Evolutionary conservation across 1,140 invertebrate genomes (phyloP).

Genomic region (Drosophila parvula): DNA sequence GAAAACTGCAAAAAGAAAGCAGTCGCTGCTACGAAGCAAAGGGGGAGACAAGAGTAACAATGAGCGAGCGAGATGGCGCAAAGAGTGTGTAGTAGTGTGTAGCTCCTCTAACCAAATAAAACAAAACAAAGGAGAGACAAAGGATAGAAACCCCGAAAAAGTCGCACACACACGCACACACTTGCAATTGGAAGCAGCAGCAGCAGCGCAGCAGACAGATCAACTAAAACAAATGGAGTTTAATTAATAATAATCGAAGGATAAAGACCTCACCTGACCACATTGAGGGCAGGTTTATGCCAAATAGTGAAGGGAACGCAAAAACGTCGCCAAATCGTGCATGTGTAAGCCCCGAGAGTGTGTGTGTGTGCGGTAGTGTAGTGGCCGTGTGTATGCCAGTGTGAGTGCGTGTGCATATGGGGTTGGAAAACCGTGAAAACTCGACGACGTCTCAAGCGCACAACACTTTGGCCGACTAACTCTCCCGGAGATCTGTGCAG

Average conservation of each 20-base stretch:
- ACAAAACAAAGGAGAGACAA: conserved; percentile 81
- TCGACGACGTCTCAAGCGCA: conserved; percentile 34
- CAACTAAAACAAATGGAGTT: conserved; percentile 59
- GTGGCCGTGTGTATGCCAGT: conserved; percentile 55
- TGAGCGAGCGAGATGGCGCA: conserved; percentile 57
- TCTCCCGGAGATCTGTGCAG: conserved; percentile 32
- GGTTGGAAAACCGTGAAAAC: conserved; percentile 76
- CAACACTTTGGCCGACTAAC: conserved; percentile 36
- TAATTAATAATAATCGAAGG: conserved; percentile 26
- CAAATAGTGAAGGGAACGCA: conserved; percentile 62
- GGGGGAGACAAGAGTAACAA: conserved; percentile 68
- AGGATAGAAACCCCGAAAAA: conserved; percentile 81
- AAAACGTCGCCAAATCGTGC: conserved; percentile 51
- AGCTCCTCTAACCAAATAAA: conserved; percentile 77
- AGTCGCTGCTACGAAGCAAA: conserved; percentile 59
- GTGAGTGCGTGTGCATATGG: conserved; percentile 71
- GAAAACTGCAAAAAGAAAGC: conserved; percentile 38
- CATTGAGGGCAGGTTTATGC: background rate
- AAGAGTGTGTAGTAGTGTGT: conserved; percentile 51
- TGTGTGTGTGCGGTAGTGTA: conserved; percentile 40
- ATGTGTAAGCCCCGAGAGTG: conserved; percentile 32
- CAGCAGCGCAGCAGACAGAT: conserved; percentile 48
- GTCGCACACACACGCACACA: conserved; percentile 51
- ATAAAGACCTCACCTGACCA: conserved; percentile 12
- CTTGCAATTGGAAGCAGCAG: conserved; percentile 66